These are phyloP conservation scores for Meliscaeva auricollis DNA, from an alignment of 2,888 invertebrate species.

Conservation along the genomic window DNA sequence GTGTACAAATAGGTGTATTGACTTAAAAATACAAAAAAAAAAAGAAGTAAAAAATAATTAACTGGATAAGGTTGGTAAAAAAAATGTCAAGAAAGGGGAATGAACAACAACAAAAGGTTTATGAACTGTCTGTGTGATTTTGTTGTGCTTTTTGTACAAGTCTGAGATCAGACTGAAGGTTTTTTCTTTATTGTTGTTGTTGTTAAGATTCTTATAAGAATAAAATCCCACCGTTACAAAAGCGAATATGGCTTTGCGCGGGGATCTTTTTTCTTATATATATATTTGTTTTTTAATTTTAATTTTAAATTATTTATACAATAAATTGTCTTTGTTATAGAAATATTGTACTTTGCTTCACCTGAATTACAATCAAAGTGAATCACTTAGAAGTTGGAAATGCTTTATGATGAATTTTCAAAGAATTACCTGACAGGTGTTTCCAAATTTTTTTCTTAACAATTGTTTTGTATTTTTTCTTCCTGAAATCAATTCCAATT, in stretches of 20 bases:
- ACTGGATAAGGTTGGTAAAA: conserved; percentile 19
- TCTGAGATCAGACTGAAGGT: conserved; percentile 62
- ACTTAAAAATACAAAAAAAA: conserved; percentile 26
- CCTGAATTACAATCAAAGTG: background rate
- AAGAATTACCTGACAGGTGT: background rate
- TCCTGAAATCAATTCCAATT: too few relatives aligned
- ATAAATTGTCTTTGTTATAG: background rate
- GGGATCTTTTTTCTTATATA: background rate
- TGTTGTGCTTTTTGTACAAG: conserved; percentile 24
- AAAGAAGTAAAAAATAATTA: conserved; percentile 13
- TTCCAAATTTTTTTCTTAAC: background rate
- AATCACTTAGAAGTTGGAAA: background rate
- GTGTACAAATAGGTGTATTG: conserved; percentile 53
- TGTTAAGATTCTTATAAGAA: background rate
- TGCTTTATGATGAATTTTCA: background rate
- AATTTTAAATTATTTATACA: background rate
- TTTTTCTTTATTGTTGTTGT: conserved; percentile 2
- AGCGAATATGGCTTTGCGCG: background rate
- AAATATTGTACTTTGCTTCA: background rate
- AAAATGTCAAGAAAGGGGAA: conserved; percentile 27
- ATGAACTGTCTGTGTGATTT: conserved; percentile 72
- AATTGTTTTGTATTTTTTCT: too few relatives aligned
- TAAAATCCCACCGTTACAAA: conserved; percentile 11
- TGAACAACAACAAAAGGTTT: conserved; percentile 65
- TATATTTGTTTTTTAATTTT: background rate